Evolutionary conservation across 2,888 invertebrate genomes (phyloP), one percentile per base, ranked within the genome.

Genomic region (Drosophila sordidula): DNA sequence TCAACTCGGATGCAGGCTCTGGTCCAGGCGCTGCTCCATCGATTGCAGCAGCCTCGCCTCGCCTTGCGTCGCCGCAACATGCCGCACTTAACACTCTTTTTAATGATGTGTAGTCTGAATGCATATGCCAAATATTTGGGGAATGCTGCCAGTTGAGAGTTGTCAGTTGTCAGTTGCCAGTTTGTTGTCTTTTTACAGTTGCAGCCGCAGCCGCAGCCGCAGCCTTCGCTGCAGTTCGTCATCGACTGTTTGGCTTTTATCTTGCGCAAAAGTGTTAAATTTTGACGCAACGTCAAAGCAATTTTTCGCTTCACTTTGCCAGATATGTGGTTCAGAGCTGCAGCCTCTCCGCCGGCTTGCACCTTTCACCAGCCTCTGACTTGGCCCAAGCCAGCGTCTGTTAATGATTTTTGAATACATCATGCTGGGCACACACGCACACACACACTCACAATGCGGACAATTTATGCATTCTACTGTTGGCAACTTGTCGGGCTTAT

Each of bases 251-350:
- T 74, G 63, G 58, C 58, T 77, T 72, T 83, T 80, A 83, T 87
- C 82, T 75, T 51, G 79, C 72, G 70, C 46, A 78, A 78, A 84
- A 79, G 84, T 85, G 84, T 87, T 81, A 87, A 85, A 87, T 85
- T 85, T 87, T 85, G 87, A 87, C 84, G 75, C 87, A 74, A 86
- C 86, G 83, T 84, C 83, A 84, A 76, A 68, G 64, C 74, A 86
- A 84, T 84, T 84, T 80, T 70, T 61, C 72, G 83, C 83, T 70
- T 86, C 86, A 83, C 72, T 76, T 84, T 76, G 74, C 57, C 67
- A 49, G 86, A 80, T 86, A 86, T 80, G 78, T 80, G 83, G 80
- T 74, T 83, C 83, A 80, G 77, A 38, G 57, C 32, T 16, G 38
- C 36, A 25, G 18, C 57, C 8, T 46, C 56, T 26, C 18, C 22